Base-by-base conservation (phyloP, 2,113 vertebrate genomes). In the Hystrix cristata region DNA sequence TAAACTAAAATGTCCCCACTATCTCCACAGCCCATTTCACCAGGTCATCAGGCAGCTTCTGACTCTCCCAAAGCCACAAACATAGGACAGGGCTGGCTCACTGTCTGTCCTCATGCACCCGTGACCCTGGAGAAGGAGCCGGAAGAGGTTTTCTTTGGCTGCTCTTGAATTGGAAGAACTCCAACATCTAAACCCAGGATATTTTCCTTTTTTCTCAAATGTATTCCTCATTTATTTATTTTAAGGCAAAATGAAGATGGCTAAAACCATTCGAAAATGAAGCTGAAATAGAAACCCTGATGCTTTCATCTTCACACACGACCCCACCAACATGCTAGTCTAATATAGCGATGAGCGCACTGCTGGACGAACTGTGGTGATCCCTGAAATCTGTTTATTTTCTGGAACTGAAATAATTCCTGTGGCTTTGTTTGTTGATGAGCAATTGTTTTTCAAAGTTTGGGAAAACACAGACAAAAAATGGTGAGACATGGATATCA, bases 361-460 rank as follows among this genome's bases (percentile, higher is more conserved):
- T 67, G 80, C 62, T 93, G 29, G 60, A 65, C 94, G 95, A 98
- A 96, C 98, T 96, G 89, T 21, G 34, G 92, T 97, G 96, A 92
- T 97, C 76, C 27, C 60, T 0, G 0, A 71, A 96, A 96, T 90
- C 95, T 98, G 97, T 98, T 98, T 98, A 98, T 91, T 87, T 16
- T 96, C 64, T 55, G 79, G 87, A 95, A 96, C 38, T 95, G 87
- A 91, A 97, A 71, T 92, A 85, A 98, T 97, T 98, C 96, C 97
- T 97, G 95, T 96, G 97, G 97, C 78, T 98, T 98, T 98, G 93
- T 98, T 98, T 98, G 97, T 96, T 98, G 96, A 79, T 97, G 97
- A 98, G 97, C 91, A 96, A 91, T 82, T 92, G 82, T 95, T 97
- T 95, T 97, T 31, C 0, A 16, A 97, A 98, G 72, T 92, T 96